phyloP scores from a whole-genome alignment of 2,113 vertebrate genomes.

The Panurus biarmicus region DNA sequence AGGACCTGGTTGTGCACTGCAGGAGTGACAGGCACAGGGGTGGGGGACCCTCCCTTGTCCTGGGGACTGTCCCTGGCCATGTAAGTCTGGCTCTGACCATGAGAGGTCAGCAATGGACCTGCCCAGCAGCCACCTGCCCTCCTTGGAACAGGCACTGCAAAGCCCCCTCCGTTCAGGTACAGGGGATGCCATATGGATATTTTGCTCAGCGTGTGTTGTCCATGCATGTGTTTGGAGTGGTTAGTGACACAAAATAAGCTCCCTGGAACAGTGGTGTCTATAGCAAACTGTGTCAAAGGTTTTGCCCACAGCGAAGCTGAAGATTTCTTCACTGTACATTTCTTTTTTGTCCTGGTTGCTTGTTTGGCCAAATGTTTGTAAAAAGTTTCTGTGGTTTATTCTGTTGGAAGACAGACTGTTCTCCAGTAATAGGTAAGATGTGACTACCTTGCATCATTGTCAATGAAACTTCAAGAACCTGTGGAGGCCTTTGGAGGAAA shows the following conservation, averaged over 20 bases:
- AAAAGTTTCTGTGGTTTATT: background rate
- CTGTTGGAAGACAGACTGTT: background rate
- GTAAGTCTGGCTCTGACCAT: constrained; percentile 23
- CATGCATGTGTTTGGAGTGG: background rate
- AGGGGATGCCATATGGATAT: background rate
- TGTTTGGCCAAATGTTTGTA: background rate
- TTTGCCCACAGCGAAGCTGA: background rate
- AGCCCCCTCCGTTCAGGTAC: background rate
- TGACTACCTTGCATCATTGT: background rate
- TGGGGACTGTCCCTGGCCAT: background rate
- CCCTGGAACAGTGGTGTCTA: background rate
- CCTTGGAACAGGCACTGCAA: background rate
- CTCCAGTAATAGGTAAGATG: background rate
- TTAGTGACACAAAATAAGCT: background rate
- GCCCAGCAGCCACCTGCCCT: background rate
- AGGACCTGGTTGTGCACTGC: background rate
- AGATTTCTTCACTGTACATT: background rate
- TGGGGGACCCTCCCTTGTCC: background rate
- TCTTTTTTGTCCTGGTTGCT: background rate
- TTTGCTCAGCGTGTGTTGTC: background rate
- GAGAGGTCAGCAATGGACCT: constrained; percentile 54
- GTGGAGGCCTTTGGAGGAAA: background rate
- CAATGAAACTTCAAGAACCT: background rate
- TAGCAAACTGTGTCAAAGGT: background rate
- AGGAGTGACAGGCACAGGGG: background rate